Evolutionary conservation across 2,888 invertebrate species (phyloP).

Genomic region (Trichacis sp.): DNA sequence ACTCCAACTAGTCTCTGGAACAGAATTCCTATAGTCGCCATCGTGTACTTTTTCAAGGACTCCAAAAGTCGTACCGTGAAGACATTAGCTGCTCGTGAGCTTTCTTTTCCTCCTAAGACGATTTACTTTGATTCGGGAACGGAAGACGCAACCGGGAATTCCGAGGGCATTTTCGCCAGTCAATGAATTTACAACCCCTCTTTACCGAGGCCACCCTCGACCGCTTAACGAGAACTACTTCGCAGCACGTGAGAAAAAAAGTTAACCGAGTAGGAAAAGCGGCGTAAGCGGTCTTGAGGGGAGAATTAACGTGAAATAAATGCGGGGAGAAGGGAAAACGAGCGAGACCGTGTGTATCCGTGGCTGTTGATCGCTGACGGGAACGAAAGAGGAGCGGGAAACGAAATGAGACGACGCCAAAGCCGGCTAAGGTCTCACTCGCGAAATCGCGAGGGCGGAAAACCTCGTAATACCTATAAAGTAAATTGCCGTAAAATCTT

Average conservation of each 20-base stretch:
- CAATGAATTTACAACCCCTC: slow-evolving; percentile 68
- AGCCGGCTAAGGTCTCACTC: slow-evolving; percentile 25
- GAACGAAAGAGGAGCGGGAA: slow-evolving; percentile 35
- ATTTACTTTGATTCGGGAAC: slow-evolving; percentile 41
- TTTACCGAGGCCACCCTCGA: slow-evolving; percentile 55
- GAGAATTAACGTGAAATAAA: slow-evolving; percentile 65
- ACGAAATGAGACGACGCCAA: slow-evolving; percentile 43
- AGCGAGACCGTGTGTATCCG: slow-evolving; percentile 21
- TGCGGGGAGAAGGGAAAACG: slow-evolving; percentile 40
- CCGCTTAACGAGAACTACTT: slow-evolving; percentile 67
- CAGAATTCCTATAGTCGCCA: no score
- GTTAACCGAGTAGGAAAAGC: slow-evolving; percentile 47
- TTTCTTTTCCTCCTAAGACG: slow-evolving; percentile 27
- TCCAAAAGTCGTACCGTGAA: background rate
- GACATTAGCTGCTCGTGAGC: background rate
- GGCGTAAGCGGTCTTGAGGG: slow-evolving; percentile 63
- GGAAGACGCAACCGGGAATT: slow-evolving; percentile 56
- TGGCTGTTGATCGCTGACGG: slow-evolving; percentile 38
- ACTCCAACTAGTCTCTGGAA: no score
- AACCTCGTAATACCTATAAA: slow-evolving; percentile 59
- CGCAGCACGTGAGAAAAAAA: slow-evolving; percentile 65
- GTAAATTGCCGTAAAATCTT: slow-evolving; percentile 64
- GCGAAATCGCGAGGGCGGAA: slow-evolving; percentile 49
- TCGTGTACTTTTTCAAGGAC: no score
- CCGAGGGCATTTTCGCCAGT: slow-evolving; percentile 65